These are phyloP conservation scores for Lepidochrysops patricia DNA, from an alignment of 2,888 invertebrate species.

Conservation along the genomic window DNA sequence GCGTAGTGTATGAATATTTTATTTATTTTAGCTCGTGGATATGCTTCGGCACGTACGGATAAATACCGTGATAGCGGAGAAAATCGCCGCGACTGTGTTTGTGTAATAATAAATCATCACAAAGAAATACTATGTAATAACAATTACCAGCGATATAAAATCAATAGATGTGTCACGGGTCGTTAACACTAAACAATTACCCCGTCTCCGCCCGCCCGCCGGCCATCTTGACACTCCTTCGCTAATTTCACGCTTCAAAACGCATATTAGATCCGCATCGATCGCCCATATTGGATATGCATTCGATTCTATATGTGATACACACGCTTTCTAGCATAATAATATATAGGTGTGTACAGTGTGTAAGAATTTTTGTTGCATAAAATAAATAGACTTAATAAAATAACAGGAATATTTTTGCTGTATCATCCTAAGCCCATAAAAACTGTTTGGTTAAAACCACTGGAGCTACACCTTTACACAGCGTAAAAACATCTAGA, in stretches of 20 bases:
- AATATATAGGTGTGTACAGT: too few relatives aligned
- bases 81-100: too few relatives aligned
- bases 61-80: too few relatives aligned
- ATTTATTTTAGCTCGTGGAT: not conserved
- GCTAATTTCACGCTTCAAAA: constrained; percentile 39
- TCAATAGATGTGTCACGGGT: constrained; percentile 11
- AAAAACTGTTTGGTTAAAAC: too few relatives aligned
- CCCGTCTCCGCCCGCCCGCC: constrained; percentile 10
- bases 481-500: too few relatives aligned
- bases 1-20: not conserved
- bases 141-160: not conserved
- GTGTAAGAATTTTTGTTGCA: too few relatives aligned
- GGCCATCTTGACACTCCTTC: constrained; percentile 23
- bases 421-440: too few relatives aligned
- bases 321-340: not conserved
- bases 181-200: constrained; percentile 5
- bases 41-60: too few relatives aligned
- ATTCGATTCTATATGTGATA: not conserved
- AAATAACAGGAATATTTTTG: too few relatives aligned
- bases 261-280: constrained; percentile 36
- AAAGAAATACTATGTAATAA: not conserved
- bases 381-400: too few relatives aligned
- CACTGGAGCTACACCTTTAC: too few relatives aligned
- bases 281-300: constrained; percentile 12
- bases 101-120: too few relatives aligned